These are phyloP conservation scores for Eunapius fragilis DNA, from an alignment of 37 sponge, comb jelly and placozoan genomes.

Conservation along the genomic window DNA sequence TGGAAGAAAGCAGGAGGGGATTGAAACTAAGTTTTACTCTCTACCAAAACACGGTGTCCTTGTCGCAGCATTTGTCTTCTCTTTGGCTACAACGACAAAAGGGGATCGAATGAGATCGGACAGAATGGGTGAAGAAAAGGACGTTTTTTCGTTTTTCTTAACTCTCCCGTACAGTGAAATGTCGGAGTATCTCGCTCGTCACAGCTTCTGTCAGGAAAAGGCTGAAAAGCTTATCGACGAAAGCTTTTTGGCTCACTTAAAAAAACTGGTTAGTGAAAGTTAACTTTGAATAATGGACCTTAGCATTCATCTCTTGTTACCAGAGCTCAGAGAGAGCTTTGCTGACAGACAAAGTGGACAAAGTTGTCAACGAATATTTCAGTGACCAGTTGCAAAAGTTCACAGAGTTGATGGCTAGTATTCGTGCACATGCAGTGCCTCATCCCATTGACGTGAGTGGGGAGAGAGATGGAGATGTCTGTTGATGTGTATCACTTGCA, in stretches of 20 bases:
- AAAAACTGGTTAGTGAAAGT: neutral
- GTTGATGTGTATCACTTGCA: neutral
- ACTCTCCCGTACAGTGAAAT: slow-evolving; percentile 61
- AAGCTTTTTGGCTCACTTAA: slow-evolving; percentile 26
- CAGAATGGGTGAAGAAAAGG: slow-evolving; percentile 18
- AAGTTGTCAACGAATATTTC: slow-evolving; percentile 13
- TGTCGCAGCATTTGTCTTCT: slow-evolving; percentile 41
- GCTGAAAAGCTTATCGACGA: slow-evolving; percentile 36
- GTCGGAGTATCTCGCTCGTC: slow-evolving; percentile 52
- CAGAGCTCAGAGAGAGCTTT: neutral
- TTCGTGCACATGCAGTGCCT: slow-evolving; percentile 15
- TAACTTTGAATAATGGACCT: neutral
- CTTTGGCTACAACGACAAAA: slow-evolving; percentile 1
- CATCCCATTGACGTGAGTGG: slow-evolving; percentile 20
- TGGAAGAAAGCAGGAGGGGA: slow-evolving; percentile 40
- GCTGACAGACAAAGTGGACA: slow-evolving; percentile 5
- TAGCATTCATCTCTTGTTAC: neutral
- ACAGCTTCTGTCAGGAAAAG: slow-evolving; percentile 52
- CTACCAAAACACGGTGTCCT: slow-evolving; percentile 47
- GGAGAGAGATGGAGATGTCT: too few species aligned
- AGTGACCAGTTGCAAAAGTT: slow-evolving; percentile 13
- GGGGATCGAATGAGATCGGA: neutral
- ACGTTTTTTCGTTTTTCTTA: slow-evolving; percentile 75
- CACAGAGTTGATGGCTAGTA: slow-evolving; percentile 24
- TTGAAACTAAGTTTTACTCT: slow-evolving; percentile 69